Evolutionary conservation across 2,113 vertebrate genomes (phyloP), one percentile per base, ranked within the genome.

Genomic region (Datnioides undecimradiatus): DNA sequence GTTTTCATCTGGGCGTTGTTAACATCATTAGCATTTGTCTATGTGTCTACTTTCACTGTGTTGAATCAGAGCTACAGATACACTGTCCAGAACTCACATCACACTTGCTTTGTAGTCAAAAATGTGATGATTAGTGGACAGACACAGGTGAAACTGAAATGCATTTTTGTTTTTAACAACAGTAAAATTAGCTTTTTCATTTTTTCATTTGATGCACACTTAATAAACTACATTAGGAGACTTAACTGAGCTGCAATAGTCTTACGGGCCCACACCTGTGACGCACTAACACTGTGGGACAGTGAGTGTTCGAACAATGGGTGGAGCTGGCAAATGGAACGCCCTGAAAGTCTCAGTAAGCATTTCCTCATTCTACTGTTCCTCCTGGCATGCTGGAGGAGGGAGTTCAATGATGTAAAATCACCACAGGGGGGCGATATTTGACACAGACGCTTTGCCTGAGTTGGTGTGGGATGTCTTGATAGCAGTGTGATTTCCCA

Each of bases 401-500:
- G 40, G 49, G 9, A 11, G 14, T 55, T n/a, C 21, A 43, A 51
- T 64, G 45, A 57, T 19, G 17, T 1, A 2, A 11, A 6, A 9
- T 1, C 7, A 16, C 46, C 84, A 85, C 67, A 43, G 38, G 82
- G 59, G 45, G 76, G 76, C 5, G 21, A 54, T 25, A 57, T 75
- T 77, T 38, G 40, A 36, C 66, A 5, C 45, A 55, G 27, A 59
- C 21, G 27, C 45, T 36, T 17, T 52, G 63, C 17, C 12, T 51
- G 4, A 14, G 5, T 9, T 14, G 12, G 23, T 27, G 29, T 52
- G 43, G 8, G 10, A 5, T 12, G 7, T 12, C 7, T 23, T 11
- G 2, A 8, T 1, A 29, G 29, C 5, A 4, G 8, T 27, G 14
- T 8, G 17, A 36, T 11, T 0, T 31, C 94, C 96, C 89, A 99